Evolutionary conservation across 2,797 vertebrate genomes (phyloP).

Genomic region (Dromococcyx pavoninus): DNA sequence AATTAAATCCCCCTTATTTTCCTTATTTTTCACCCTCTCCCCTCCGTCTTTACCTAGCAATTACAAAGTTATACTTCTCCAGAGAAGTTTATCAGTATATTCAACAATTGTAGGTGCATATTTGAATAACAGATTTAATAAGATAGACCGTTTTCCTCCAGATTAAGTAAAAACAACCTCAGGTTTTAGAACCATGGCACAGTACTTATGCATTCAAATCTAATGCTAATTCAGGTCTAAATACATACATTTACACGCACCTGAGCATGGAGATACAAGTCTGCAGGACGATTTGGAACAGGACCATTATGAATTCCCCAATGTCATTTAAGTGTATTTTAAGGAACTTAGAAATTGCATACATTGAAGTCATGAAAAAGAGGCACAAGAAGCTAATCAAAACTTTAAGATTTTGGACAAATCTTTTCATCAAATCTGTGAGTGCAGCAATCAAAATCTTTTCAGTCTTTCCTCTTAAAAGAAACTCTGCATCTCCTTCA

Average conservation of each 20-base stretch:
- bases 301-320: neutral
- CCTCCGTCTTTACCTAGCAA: neutral
- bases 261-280: neutral
- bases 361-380: neutral
- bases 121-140: neutral
- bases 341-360: neutral
- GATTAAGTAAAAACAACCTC: neutral
- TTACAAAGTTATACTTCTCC: neutral
- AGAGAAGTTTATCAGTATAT: neutral
- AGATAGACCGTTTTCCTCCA: neutral
- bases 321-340: neutral
- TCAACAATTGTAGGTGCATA: neutral
- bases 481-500: neutral
- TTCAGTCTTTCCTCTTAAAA: neutral
- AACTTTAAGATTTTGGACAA: neutral
- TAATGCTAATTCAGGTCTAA: neutral
- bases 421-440: neutral
- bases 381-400: neutral
- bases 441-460: neutral
- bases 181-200: neutral
- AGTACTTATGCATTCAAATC: neutral
- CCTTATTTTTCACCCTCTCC: neutral
- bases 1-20: neutral
- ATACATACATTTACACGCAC: neutral
- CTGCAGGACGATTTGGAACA: neutral